Evolutionary conservation across 2,888 invertebrate genomes (phyloP).

Genomic region (Phengaris arion): DNA sequence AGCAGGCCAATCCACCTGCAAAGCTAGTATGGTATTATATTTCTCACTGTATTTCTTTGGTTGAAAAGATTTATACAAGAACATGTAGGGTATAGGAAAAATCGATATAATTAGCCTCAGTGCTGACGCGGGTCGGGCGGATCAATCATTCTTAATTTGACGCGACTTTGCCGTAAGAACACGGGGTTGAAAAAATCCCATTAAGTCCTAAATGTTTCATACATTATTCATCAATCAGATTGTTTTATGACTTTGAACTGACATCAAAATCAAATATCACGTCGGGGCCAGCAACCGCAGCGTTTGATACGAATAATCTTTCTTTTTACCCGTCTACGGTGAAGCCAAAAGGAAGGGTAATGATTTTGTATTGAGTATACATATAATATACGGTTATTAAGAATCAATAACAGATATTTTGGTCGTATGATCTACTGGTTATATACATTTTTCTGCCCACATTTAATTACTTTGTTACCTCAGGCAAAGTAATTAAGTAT

Average conservation of each 20-base stretch:
- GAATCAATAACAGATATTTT: too few relatives aligned
- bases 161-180: conserved; percentile 37
- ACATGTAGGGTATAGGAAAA: neutral
- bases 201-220: conserved; percentile 6
- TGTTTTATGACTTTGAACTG: neutral
- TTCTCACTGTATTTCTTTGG: neutral
- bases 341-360: too few relatives aligned
- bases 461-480: too few relatives aligned
- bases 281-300: neutral
- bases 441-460: too few relatives aligned
- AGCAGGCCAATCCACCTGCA: too few relatives aligned
- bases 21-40: too few relatives aligned
- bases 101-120: conserved; percentile 27
- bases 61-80: neutral
- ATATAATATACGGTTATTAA: too few relatives aligned
- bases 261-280: neutral
- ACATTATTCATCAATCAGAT: conserved; percentile 16
- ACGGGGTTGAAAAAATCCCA: conserved; percentile 2
- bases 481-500: too few relatives aligned
- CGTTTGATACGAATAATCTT: neutral
- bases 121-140: conserved; percentile 34
- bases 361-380: too few relatives aligned
- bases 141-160: conserved; percentile 60
- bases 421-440: too few relatives aligned
- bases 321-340: neutral